Base-by-base conservation (phyloP, 2,113 vertebrate species). In the Bothrops jararaca region DNA sequence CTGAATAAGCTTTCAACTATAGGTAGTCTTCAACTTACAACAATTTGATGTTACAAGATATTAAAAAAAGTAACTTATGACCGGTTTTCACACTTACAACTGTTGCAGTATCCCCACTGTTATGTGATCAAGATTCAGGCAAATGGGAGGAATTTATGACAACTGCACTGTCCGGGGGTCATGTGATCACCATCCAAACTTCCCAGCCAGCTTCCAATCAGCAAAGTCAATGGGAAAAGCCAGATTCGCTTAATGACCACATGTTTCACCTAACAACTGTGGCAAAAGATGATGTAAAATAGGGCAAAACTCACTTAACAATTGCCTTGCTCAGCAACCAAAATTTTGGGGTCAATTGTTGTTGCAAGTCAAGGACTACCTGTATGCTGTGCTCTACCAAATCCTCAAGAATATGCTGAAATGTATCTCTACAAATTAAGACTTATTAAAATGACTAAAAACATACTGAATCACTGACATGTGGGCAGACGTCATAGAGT, bases 401-500 rank as follows among this genome's bases (percentile, higher is more conserved):
- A 8, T 58, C 18, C 23, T 42, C 1, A 89, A 56, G 23, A 34
- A 34, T 45, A 88, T 34, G 13, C 26, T 58, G 86, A 10, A 86
- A 26, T 26, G n/a, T 18, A 89, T 18, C 20, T 60, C 74, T 39
- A 39, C 26, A 69, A 89, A 52, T 50, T 23, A 39, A 64, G 23
- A 60, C 42, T 29, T 93, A 52, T 42, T 80, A 50, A 39, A 80
- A 56, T 13, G 87, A 56, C 53, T 56, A 7, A 94, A 23, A 23
- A 92, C 94, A 69, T 97, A 99, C 99, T 97, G 99, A 99, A 96
- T 99, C 99, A 22, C 99, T 99, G 98, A 99, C 98, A 0, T 99
- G 99, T 18, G 99, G 99, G 95, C 99, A 99, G 94, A 99, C 98
- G 0, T 99, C 99, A 18, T 99, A 99, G 57, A 99, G 98, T 97